These are phyloP conservation scores for Drosophila lutescens DNA, from an alignment of 2,888 invertebrate species.

Conservation along the genomic window DNA sequence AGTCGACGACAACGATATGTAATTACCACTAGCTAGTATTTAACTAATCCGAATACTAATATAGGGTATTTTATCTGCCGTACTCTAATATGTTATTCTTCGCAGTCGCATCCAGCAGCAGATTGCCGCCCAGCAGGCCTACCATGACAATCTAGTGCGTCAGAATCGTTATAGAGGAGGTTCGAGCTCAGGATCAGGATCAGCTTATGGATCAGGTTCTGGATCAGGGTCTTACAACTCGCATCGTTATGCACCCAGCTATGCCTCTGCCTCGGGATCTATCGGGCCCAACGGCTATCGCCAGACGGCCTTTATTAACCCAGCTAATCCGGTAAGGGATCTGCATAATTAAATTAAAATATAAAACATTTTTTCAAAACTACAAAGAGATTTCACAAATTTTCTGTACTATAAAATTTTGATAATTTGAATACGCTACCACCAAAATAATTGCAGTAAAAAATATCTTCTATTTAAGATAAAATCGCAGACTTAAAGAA, in stretches of 20 bases:
- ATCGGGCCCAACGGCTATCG: conserved; percentile 86
- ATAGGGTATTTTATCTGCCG: accelerated
- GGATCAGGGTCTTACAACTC: conserved; percentile 46
- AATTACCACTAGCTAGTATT: conserved; percentile 65
- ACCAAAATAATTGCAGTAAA: too few species aligned
- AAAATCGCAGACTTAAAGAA: too few species aligned
- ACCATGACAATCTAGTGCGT: conserved; percentile 66
- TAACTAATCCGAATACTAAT: conserved; percentile 19
- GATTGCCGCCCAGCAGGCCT: conserved; percentile 77
- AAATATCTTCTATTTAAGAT: too few species aligned
- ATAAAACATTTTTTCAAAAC: too few species aligned
- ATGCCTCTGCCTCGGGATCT: conserved; percentile 86
- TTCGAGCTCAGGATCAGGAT: conserved; percentile 4
- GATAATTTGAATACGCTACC: too few species aligned
- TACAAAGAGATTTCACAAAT: too few species aligned
- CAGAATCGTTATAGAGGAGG: conserved; percentile 57
- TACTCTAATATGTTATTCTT: background rate
- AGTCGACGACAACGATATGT: conserved; percentile 75
- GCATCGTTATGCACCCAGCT: conserved; percentile 81
- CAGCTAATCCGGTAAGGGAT: conserved; percentile 86
- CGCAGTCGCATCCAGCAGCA: conserved; percentile 79
- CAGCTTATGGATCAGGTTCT: conserved; percentile 2
- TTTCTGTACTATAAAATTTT: too few species aligned
- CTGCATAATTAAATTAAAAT: too few species aligned
- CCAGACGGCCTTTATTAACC: conserved; percentile 87